Evolutionary conservation across 2,113 vertebrate species (phyloP).

Genomic region (Anhinga rufa): DNA sequence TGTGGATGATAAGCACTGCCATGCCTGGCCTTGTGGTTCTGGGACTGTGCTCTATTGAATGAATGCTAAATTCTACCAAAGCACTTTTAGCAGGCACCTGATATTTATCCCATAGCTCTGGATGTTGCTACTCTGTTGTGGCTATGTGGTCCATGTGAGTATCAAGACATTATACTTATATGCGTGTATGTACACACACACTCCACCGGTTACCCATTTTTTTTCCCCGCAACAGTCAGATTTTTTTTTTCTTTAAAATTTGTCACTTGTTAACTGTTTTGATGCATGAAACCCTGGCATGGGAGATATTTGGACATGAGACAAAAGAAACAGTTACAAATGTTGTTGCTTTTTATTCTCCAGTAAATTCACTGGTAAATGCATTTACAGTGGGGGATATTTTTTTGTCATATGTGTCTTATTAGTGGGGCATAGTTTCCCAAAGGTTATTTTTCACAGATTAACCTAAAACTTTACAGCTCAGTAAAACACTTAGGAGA

Average conservation of each 20-base stretch:
- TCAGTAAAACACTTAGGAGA: background rate
- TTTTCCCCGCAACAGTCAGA: background rate
- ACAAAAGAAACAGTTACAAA: background rate
- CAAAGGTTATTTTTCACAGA: background rate
- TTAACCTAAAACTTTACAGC: background rate
- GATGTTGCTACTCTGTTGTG: background rate
- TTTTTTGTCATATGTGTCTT: background rate
- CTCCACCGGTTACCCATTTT: background rate
- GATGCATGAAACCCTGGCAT: background rate
- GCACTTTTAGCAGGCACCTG: background rate
- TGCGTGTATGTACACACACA: background rate
- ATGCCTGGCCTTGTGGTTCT: background rate
- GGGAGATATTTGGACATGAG: background rate
- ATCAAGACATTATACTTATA: background rate
- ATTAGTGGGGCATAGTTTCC: background rate
- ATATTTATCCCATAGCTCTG: background rate
- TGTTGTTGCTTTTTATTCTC: background rate
- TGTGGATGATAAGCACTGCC: background rate
- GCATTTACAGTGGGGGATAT: background rate
- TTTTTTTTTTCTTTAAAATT: background rate
- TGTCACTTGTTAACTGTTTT: background rate
- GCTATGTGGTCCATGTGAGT: background rate
- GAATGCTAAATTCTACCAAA: background rate
- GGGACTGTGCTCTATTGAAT: background rate
- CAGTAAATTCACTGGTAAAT: background rate